Evolutionary conservation across 2,113 vertebrate genomes (phyloP).

Genomic region (Benitochromis conjunctus): DNA sequence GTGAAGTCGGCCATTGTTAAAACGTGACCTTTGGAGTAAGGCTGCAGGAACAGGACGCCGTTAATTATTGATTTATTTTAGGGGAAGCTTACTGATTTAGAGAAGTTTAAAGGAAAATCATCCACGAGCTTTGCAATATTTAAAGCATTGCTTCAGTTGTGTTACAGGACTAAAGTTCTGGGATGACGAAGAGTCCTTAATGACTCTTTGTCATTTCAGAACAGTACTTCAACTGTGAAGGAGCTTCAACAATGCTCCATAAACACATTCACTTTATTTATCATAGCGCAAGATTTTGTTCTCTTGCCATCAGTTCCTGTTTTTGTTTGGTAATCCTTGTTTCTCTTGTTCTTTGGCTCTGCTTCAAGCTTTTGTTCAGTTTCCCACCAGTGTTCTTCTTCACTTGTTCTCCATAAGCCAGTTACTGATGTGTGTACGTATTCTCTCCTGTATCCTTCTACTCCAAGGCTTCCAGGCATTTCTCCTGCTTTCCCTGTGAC

Average conservation of each 20-base stretch:
- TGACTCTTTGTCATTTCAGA: background rate
- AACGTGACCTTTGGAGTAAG: slow-evolving; percentile 23
- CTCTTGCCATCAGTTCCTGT: background rate
- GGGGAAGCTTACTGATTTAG: background rate
- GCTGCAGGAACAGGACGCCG: background rate
- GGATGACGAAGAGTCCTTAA: background rate
- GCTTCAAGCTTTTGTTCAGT: background rate
- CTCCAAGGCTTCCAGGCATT: background rate
- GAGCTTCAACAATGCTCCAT: background rate
- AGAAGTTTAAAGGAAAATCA: background rate
- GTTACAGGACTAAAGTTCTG: background rate
- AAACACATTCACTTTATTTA: background rate
- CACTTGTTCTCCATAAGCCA: background rate
- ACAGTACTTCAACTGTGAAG: background rate
- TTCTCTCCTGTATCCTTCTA: background rate
- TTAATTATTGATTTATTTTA: background rate
- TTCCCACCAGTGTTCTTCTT: background rate
- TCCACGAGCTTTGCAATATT: background rate
- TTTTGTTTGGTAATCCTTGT: background rate
- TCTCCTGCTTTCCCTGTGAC: background rate
- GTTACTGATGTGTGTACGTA: rapidly evolving
- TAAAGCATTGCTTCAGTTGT: background rate
- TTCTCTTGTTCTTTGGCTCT: background rate
- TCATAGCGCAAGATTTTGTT: background rate
- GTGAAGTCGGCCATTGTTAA: slow-evolving; percentile 17